Evolutionary conservation across 92 coral and sea anemone genomes (phyloP).

Genomic region (Paragorgia papillata): DNA sequence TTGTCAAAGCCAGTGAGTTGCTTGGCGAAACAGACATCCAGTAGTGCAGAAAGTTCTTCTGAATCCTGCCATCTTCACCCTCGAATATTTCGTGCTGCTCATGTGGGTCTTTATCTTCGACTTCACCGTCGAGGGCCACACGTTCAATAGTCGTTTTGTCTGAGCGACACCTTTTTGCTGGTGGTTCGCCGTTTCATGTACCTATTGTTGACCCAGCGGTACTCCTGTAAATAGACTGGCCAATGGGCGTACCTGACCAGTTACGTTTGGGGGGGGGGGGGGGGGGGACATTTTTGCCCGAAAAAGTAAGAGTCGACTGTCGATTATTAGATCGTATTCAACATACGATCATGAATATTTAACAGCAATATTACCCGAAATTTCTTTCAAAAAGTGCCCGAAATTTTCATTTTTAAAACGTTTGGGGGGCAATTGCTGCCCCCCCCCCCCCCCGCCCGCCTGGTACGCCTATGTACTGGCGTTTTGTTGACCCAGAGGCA

Average conservation of each 20-base stretch:
- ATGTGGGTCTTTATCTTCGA: slow-evolving; percentile 10
- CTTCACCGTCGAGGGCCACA: background rate
- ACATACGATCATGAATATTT: too few relatives aligned
- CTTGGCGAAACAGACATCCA: slow-evolving; percentile 47
- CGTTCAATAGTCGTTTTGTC: background rate
- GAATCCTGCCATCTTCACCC: slow-evolving; percentile 61
- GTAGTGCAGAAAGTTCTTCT: slow-evolving; percentile 56
- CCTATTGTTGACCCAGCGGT: slow-evolving; percentile 58
- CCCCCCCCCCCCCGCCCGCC: too few relatives aligned
- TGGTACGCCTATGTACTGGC: background rate
- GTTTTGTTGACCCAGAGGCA: slow-evolving; percentile 56
- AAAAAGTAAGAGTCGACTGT: too few relatives aligned
- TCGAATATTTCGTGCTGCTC: slow-evolving; percentile 19
- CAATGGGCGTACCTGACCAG: too few relatives aligned
- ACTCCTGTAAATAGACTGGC: too few relatives aligned
- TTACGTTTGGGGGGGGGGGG: too few relatives aligned
- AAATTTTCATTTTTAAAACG: too few relatives aligned
- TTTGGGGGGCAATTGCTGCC: too few relatives aligned
- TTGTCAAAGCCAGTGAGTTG: slow-evolving; percentile 52
- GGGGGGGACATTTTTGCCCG: too few relatives aligned
- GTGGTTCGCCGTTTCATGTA: slow-evolving; percentile 34
- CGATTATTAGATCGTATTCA: too few relatives aligned
- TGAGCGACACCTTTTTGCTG: slow-evolving; percentile 39
- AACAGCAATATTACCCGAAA: too few relatives aligned
- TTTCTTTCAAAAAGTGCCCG: too few relatives aligned